Evolutionary conservation across 1,140 invertebrate species (phyloP).

Genomic region (Dolichoris vasculosae): DNA sequence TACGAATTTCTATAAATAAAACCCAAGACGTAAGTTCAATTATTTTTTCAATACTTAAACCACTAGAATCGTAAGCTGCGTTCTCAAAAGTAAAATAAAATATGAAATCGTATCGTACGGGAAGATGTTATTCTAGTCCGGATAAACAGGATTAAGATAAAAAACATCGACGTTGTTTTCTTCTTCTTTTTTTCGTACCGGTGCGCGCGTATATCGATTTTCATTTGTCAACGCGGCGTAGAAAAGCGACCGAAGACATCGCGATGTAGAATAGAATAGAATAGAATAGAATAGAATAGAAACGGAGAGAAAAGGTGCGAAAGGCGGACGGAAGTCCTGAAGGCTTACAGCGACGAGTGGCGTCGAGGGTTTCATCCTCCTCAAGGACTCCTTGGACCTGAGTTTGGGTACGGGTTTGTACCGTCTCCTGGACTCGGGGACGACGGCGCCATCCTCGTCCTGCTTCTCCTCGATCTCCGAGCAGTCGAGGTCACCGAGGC

Average conservation of each 20-base stretch:
- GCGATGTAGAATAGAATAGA: too few relatives aligned
- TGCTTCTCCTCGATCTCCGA: constrained; percentile 27
- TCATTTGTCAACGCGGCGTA: neutral
- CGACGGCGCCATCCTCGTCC: neutral
- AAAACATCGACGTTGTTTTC: neutral
- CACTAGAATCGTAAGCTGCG: neutral
- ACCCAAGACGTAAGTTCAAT: too few relatives aligned
- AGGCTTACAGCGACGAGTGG: neutral
- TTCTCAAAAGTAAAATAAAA: neutral
- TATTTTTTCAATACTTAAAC: neutral
- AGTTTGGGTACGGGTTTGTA: constrained; percentile 53
- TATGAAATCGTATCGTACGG: neutral
- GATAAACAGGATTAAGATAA: neutral
- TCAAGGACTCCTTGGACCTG: constrained; percentile 56
- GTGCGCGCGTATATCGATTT: neutral
- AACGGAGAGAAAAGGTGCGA: neutral
- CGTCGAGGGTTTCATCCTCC: constrained; percentile 20
- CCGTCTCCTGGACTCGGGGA: neutral
- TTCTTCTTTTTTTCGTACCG: neutral
- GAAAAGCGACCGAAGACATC: neutral
- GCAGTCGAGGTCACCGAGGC: constrained; percentile 49
- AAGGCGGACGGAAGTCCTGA: neutral
- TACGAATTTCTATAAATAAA: too few relatives aligned
- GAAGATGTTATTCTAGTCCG: neutral
- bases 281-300: too few relatives aligned